These are phyloP conservation scores for Ennomos erosarius DNA, from an alignment of 2,888 invertebrate species.

Conservation along the genomic window DNA sequence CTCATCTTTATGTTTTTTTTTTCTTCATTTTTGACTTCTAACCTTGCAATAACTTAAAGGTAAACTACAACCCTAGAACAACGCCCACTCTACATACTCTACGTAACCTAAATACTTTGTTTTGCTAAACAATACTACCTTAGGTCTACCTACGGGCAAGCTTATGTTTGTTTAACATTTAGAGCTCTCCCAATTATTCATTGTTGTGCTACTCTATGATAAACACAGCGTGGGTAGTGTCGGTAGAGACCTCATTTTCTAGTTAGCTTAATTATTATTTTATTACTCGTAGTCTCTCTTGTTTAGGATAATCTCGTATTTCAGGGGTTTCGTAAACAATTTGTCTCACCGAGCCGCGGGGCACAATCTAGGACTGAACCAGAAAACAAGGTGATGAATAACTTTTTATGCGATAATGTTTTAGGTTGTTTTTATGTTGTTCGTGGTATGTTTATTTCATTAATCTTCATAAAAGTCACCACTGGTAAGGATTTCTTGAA, in stretches of 20 bases:
- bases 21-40: too few species aligned
- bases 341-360: too few species aligned
- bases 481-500: too few species aligned
- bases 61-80: background rate
- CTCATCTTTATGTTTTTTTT: too few species aligned
- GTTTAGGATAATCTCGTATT: background rate
- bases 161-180: background rate
- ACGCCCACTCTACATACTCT: background rate
- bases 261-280: background rate
- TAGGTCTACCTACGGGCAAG: slow-evolving; percentile 1
- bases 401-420: too few species aligned
- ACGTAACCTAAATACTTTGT: slow-evolving; percentile 6
- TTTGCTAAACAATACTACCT: slow-evolving; percentile 14
- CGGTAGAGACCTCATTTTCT: background rate
- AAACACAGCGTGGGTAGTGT: slow-evolving; percentile 2
- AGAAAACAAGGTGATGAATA: too few species aligned
- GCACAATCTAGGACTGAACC: too few species aligned
- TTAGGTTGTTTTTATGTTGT: too few species aligned
- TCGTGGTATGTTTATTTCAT: too few species aligned
- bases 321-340: background rate
- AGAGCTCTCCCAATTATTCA: background rate
- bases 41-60: background rate
- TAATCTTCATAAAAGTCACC: too few species aligned
- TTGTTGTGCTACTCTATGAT: background rate
- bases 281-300: background rate